Conservation (phyloP, 2,113 vertebrate species). For the Spea multiplicata region DNA sequence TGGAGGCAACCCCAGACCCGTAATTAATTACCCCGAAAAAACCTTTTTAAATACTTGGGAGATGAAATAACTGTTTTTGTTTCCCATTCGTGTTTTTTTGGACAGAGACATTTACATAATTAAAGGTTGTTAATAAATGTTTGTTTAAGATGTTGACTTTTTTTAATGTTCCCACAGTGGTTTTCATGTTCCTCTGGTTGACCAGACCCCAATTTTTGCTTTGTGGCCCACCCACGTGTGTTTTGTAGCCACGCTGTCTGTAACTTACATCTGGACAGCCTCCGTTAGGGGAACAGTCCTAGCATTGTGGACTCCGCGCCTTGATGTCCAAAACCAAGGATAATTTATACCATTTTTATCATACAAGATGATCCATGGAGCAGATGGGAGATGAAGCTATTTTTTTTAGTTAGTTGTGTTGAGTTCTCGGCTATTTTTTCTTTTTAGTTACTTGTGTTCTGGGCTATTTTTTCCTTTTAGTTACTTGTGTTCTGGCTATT, state of each 20-base stretch:
- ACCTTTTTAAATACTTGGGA: background rate
- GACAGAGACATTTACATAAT: background rate
- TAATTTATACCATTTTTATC: no score
- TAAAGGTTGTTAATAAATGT: constrained; percentile 1
- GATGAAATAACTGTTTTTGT: background rate
- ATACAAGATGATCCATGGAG: background rate
- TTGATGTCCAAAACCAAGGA: no score
- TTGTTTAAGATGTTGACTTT: background rate
- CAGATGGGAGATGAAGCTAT: background rate
- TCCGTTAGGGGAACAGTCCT: background rate
- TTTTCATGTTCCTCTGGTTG: background rate
- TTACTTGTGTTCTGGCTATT: no score
- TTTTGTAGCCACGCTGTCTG: background rate
- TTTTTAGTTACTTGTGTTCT: no score
- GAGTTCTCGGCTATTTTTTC: no score
- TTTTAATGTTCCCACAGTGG: background rate
- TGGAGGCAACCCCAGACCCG: background rate
- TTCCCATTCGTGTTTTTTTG: background rate
- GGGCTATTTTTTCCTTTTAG: no score
- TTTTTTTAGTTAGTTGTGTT: no score
- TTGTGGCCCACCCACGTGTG: no score
- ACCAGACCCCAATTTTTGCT: background rate
- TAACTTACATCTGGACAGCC: constrained; percentile 14
- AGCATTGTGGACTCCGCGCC: background rate
- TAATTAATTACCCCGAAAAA: background rate